phyloP scores from a whole-genome alignment of 2,888 invertebrate genomes.

The Ectemnius cavifrons region DNA sequence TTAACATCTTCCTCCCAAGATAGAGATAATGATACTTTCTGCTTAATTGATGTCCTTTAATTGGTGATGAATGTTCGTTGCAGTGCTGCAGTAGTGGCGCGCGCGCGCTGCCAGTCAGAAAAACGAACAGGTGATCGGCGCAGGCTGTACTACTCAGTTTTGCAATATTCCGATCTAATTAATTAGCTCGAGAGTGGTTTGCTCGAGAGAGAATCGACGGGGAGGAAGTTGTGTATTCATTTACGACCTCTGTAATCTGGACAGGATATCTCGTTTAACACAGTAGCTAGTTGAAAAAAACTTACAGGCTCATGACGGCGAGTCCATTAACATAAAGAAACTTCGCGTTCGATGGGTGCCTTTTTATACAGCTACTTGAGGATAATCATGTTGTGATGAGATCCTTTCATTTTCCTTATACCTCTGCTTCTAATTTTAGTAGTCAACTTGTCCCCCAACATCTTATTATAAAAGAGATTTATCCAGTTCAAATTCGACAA shows the following conservation, averaged over 20 bases:
- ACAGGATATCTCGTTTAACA: background rate
- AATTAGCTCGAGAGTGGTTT: constrained; percentile 41
- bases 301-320: background rate
- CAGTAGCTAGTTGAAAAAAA: background rate
- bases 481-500: too few species aligned
- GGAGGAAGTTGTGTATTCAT: background rate
- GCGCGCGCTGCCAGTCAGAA: constrained; percentile 33
- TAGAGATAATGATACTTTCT: constrained; percentile 33
- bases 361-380: too few species aligned
- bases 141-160: background rate
- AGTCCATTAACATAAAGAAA: too few species aligned
- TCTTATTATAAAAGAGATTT: too few species aligned
- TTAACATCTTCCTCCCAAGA: constrained; percentile 11
- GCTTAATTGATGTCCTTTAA: constrained; percentile 48
- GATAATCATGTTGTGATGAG: too few species aligned
- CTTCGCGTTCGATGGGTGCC: too few species aligned
- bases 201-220: constrained; percentile 17
- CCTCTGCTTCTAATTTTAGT: too few species aligned
- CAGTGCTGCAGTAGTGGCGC: background rate
- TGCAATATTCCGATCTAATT: constrained; percentile 20
- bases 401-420: too few species aligned
- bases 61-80: constrained; percentile 35
- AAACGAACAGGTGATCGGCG: constrained; percentile 47
- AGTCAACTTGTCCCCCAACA: too few species aligned
- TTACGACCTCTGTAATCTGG: background rate